Conservation (phyloP, 2,113 vertebrate genomes). For the Hyaena hyaena region DNA sequence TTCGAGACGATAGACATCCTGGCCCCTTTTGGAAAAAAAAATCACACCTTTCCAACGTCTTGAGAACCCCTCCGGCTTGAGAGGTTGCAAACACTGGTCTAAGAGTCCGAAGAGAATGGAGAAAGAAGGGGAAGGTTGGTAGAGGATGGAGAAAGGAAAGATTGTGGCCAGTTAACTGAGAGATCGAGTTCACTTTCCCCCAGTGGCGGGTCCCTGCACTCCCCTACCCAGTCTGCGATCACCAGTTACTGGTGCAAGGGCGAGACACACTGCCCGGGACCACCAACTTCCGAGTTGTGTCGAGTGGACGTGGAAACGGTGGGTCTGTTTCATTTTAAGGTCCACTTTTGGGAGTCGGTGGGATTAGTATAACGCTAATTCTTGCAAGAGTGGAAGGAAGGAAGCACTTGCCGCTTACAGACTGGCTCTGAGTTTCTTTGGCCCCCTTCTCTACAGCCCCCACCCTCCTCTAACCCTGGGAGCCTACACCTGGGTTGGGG, state of each 20-base stretch:
- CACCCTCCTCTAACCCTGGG: no score
- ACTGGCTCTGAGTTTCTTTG: not conserved
- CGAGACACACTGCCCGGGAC: not conserved
- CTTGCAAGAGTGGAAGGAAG: not conserved
- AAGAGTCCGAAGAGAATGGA: not conserved
- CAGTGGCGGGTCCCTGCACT: not conserved
- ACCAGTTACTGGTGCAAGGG: accelerated
- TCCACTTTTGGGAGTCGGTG: not conserved
- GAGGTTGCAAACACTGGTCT: not conserved
- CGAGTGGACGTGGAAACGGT: not conserved
- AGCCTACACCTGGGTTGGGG: not conserved
- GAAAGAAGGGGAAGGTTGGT: not conserved
- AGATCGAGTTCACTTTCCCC: not conserved
- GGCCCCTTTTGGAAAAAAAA: not conserved
- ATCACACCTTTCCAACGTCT: not conserved
- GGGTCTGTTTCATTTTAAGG: constrained; percentile 41
- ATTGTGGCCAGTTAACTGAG: not conserved
- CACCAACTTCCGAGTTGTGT: not conserved
- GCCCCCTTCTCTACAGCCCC: not conserved
- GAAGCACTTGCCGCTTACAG: not conserved
- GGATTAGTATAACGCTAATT: not conserved
- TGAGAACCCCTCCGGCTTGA: not conserved
- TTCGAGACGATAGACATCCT: not conserved
- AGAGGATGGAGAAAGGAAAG: not conserved
- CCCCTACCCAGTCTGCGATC: not conserved